These are phyloP conservation scores for Leucophenga varia DNA, from an alignment of 1,140 invertebrate species.

Conservation along the genomic window DNA sequence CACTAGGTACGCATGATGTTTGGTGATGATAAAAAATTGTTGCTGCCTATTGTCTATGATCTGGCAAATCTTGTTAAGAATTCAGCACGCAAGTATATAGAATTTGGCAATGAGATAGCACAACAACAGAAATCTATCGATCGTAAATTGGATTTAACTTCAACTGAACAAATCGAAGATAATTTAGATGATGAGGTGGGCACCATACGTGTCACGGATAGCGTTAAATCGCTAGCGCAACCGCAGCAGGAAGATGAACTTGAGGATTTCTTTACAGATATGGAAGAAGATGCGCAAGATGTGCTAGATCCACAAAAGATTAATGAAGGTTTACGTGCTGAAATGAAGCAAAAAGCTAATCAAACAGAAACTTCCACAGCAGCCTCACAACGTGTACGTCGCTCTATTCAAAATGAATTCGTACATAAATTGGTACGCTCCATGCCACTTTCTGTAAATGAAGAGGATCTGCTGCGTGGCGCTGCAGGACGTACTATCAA, in stretches of 20 bases:
- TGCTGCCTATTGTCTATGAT: conserved; percentile 66
- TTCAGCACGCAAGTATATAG: conserved; percentile 53
- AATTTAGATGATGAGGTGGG: conserved; percentile 34
- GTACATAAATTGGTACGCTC: conserved; percentile 47
- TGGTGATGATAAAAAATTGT: conserved; percentile 61
- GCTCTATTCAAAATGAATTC: conserved; percentile 31
- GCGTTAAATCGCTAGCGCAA: too few species aligned
- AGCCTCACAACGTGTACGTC: conserved; percentile 18
- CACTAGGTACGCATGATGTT: conserved; percentile 64
- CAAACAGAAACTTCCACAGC: neutral
- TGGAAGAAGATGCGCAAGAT: conserved; percentile 36
- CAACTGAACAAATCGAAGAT: conserved; percentile 20
- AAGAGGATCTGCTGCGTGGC: conserved; percentile 35
- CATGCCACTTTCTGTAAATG: conserved; percentile 34
- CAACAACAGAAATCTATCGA: conserved; percentile 13
- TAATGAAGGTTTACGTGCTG: conserved; percentile 34
- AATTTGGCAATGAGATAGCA: conserved; percentile 54
- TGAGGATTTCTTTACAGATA: conserved; percentile 44
- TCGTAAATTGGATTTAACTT: conserved; percentile 28
- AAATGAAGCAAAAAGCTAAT: conserved; percentile 1
- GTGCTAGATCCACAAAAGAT: conserved; percentile 48
- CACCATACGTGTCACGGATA: conserved; percentile 20
- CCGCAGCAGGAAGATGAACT: conserved; percentile 12
- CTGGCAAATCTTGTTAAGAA: conserved; percentile 64
- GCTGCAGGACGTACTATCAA: conserved; percentile 35